Percentiles rank a stretch among this genome's conserved stretches.
These are phyloP conservation scores for Dendrolimus punctatus DNA, from an alignment of 1,140 invertebrate genomes.

Conservation along the genomic window DNA sequence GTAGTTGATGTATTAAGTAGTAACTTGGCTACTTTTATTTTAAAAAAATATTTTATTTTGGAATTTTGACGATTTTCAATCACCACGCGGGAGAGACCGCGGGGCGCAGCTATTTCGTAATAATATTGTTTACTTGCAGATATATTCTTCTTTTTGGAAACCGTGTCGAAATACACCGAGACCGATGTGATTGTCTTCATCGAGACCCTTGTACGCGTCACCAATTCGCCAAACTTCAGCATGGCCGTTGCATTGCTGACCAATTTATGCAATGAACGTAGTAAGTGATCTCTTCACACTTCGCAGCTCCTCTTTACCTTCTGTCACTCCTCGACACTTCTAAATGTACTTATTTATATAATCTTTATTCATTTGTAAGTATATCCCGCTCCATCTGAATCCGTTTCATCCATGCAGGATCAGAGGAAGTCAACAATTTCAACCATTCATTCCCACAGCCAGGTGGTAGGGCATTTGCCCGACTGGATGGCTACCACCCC, in stretches of 20 bases:
- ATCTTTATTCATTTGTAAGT: too few relatives aligned
- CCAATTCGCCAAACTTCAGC: conserved; percentile 24
- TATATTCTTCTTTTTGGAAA: conserved; percentile 28
- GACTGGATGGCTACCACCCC: too few relatives aligned
- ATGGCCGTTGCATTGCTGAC: conserved; percentile 16
- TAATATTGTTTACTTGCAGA: conserved; percentile 18
- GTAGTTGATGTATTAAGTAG: too few relatives aligned
- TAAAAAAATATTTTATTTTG: too few relatives aligned
- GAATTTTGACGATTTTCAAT: too few relatives aligned
- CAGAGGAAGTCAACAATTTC: not conserved
- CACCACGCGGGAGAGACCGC: too few relatives aligned
- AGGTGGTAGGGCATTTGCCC: too few relatives aligned
- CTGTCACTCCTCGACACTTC: not conserved
- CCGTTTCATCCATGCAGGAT: not conserved
- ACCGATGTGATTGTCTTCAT: conserved; percentile 24
- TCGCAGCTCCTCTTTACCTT: not conserved
- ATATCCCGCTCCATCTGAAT: too few relatives aligned
- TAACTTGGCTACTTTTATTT: too few relatives aligned
- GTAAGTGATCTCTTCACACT: conserved; percentile 10
- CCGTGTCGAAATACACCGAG: conserved; percentile 16
- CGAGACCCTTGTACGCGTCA: conserved; percentile 21
- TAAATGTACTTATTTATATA: too few relatives aligned
- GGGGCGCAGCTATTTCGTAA: too few relatives aligned
- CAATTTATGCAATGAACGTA: conserved; percentile 13
- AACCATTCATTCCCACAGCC: too few relatives aligned